A percentile compares a stretch with the other conserved stretches of the same genome.
Conservation (phyloP, 2,797 vertebrate species). For the Helarctos malayanus region DNA sequence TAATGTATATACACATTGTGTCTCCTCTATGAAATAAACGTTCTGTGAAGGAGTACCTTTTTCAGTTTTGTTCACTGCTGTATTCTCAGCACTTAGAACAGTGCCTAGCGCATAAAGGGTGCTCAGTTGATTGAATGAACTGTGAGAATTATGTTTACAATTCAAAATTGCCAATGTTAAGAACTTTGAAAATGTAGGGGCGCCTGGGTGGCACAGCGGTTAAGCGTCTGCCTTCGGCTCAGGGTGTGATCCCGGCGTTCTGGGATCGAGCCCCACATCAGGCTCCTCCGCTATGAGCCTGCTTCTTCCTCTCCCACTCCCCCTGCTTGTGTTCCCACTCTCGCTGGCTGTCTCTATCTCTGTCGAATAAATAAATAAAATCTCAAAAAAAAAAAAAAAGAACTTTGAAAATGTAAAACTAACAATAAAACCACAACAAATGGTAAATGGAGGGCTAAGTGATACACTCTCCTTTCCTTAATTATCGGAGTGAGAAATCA, state of each 20-base stretch:
- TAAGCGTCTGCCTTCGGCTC: no score
- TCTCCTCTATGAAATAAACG: not conserved
- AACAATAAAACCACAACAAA: not conserved
- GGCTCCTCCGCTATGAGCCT: no score
- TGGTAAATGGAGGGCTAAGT: not conserved
- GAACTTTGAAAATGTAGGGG: not conserved
- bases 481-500: not conserved
- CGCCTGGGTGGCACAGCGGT: no score
- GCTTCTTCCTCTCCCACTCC: no score
- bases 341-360: no score
- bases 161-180: conserved; percentile 4
- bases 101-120: not conserved
- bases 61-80: not conserved
- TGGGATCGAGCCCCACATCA: no score
- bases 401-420: conserved; percentile 11
- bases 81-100: not conserved
- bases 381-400: not conserved
- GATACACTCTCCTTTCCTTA: not conserved
- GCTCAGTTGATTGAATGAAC: not conserved
- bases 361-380: no score
- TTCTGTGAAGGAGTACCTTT: not conserved
- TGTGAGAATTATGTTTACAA: not conserved
- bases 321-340: no score
- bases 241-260: no score
- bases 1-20: not conserved